Percentiles rank a stretch among this genome's conserved stretches.
Evolutionary conservation across 2,888 invertebrate species (phyloP).

Genomic region (Xylota sylvarum): DNA sequence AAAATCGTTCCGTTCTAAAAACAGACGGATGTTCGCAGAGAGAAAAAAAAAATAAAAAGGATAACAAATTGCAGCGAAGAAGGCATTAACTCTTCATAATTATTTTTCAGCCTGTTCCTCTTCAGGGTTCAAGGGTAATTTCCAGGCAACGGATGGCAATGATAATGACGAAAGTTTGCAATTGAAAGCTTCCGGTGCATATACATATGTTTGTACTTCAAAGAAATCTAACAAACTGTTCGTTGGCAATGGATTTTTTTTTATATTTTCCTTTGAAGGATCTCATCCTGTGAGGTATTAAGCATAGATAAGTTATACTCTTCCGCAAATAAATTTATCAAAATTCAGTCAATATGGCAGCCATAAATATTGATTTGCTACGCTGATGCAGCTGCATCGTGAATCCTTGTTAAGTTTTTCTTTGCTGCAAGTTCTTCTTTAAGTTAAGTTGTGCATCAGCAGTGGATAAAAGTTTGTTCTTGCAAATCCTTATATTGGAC

Average conservation of each 20-base stretch:
- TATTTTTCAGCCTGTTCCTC: constrained; percentile 14
- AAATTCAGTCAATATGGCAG: constrained; percentile 56
- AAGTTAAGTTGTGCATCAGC: constrained; percentile 34
- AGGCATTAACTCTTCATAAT: constrained; percentile 53
- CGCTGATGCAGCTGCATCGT: constrained; percentile 27
- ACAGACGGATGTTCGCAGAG: not conserved
- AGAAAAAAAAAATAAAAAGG: constrained; percentile 21
- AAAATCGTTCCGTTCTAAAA: constrained; percentile 34
- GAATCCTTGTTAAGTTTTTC: constrained; percentile 4
- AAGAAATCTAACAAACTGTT: not conserved
- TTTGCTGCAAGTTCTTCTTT: constrained; percentile 18
- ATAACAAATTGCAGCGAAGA: constrained; percentile 51
- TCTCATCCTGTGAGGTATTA: not conserved
- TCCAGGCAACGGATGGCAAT: constrained; percentile 31
- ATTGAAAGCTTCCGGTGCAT: constrained; percentile 47
- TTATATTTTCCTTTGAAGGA: not conserved
- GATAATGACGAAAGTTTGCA: constrained; percentile 53
- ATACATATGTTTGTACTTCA: not conserved
- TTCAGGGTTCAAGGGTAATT: constrained; percentile 31
- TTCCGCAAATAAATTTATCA: constrained; percentile 53
- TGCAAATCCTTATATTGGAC: constrained; percentile 21
- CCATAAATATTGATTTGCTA: constrained; percentile 64
- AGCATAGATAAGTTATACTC: constrained; percentile 6
- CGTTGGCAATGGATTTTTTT: too few species aligned
- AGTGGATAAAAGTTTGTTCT: constrained; percentile 39